Evolutionary conservation across 2,797 vertebrate species (phyloP).

Genomic region (Gadopsis bispinosus): DNA sequence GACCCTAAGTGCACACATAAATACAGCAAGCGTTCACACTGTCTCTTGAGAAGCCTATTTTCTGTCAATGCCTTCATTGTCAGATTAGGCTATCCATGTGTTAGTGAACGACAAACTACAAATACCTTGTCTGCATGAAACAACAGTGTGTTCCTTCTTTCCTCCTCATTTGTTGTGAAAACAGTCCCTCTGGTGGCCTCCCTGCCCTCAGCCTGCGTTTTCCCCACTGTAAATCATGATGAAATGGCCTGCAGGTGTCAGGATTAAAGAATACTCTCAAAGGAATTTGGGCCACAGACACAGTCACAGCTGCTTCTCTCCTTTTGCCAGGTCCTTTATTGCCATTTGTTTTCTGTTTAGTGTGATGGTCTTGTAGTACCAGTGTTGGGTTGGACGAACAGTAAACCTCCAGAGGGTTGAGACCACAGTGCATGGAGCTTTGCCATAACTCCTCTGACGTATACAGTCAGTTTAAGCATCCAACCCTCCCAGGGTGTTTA

Average conservation of each 20-base stretch:
- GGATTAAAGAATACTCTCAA: conserved; percentile 94
- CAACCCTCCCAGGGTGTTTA: conserved; percentile 56
- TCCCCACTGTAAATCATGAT: conserved; percentile 96
- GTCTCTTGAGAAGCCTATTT: conserved; percentile 65
- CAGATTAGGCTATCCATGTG: conserved; percentile 84
- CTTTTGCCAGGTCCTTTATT: conserved; percentile 89
- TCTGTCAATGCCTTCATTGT: conserved; percentile 84
- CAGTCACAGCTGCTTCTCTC: conserved; percentile 93
- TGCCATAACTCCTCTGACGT: conserved; percentile 47
- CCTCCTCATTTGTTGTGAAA: conserved; percentile 93
- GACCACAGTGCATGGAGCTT: conserved; percentile 33
- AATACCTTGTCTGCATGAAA: conserved; percentile 89
- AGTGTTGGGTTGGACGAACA: conserved; percentile 50
- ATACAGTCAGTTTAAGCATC: conserved; percentile 68
- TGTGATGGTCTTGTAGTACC: conserved; percentile 70
- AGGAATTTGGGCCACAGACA: conserved; percentile 86
- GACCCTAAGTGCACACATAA: conserved; percentile 69
- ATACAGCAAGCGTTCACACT: conserved; percentile 50
- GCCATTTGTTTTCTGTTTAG: conserved; percentile 89
- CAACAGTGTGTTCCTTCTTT: conserved; percentile 92
- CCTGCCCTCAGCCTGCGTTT: conserved; percentile 87
- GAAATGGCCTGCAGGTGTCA: conserved; percentile 99
- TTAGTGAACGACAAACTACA: conserved; percentile 89
- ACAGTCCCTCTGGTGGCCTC: conserved; percentile 85
- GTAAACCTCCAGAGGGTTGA: conserved; percentile 42